These are phyloP conservation scores for Gulo gulo DNA, from an alignment of 2,113 vertebrate species.

Conservation along the genomic window DNA sequence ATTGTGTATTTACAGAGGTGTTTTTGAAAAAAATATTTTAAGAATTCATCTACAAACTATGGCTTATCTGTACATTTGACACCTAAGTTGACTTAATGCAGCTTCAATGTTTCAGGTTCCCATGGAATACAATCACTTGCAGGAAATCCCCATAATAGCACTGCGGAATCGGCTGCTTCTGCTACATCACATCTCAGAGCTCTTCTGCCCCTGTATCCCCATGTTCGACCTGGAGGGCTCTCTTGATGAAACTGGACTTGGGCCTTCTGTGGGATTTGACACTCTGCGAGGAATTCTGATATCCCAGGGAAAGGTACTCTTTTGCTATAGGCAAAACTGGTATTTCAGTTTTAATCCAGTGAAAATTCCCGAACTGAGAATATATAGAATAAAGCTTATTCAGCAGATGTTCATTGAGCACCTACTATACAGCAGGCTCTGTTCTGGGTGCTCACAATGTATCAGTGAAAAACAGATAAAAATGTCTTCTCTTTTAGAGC, in stretches of 20 bases:
- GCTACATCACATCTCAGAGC: conserved; percentile 97
- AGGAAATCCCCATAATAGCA: conserved; percentile 93
- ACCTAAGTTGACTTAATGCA: background rate
- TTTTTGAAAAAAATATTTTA: background rate
- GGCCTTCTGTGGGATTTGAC: conserved; percentile 95
- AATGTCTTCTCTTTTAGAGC: background rate
- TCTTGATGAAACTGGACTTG: conserved; percentile 93
- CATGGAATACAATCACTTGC: conserved; percentile 99
- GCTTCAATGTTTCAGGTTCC: conserved; percentile 87
- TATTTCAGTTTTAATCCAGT: background rate
- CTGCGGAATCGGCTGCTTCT: conserved; percentile 95
- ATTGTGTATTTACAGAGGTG: background rate
- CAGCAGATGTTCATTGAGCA: background rate
- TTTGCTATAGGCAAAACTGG: background rate
- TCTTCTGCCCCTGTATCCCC: conserved; percentile 98
- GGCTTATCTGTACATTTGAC: background rate
- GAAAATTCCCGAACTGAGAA: background rate
- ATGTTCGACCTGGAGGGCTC: conserved; percentile 99
- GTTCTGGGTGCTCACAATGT: background rate
- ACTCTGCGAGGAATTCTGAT: conserved; percentile 95
- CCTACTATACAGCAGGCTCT: background rate
- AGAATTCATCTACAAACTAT: background rate
- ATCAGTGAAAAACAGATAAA: background rate
- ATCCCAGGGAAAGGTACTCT: conserved; percentile 96
- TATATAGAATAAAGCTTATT: background rate